phyloP scores from a whole-genome alignment of 2,888 invertebrate genomes.

The Mechanitis messenoides region DNA sequence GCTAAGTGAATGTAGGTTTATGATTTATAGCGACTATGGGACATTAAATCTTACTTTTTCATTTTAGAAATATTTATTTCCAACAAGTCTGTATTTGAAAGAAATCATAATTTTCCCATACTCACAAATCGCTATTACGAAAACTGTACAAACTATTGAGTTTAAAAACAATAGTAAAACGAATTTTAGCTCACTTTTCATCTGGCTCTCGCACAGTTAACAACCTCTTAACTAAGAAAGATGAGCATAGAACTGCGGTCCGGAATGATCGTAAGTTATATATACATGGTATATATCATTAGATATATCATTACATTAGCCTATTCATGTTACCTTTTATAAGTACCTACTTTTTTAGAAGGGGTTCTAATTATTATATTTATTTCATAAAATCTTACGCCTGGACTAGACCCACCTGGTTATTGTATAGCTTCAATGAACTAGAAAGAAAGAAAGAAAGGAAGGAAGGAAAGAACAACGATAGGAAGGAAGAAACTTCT shows the following conservation, averaged over 20 bases:
- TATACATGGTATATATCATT: not conserved
- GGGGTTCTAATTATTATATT: too few species aligned
- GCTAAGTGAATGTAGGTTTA: constrained; percentile 11
- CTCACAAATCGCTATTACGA: not conserved
- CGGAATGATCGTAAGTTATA: not conserved
- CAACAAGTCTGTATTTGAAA: too few species aligned
- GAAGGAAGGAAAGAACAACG: too few species aligned
- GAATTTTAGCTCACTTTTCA: constrained; percentile 15
- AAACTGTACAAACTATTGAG: not conserved
- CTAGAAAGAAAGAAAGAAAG: not conserved
- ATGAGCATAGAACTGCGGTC: constrained; percentile 8
- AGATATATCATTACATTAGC: too few species aligned
- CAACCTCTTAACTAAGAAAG: constrained; percentile 4
- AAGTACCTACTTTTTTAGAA: too few species aligned
- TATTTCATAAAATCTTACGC: not conserved
- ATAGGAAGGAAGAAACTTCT: too few species aligned
- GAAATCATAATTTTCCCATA: too few species aligned
- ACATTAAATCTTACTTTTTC: too few species aligned
- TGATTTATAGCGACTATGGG: not conserved
- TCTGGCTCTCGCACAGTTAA: constrained; percentile 14
- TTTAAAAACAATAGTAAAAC: not conserved
- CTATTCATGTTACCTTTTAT: too few species aligned
- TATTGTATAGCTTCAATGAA: not conserved
- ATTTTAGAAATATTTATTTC: too few species aligned
- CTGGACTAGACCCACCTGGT: not conserved